phyloP scores from a whole-genome alignment of 2,113 vertebrate genomes.

The Sinocyclocheilus grahami region DNA sequence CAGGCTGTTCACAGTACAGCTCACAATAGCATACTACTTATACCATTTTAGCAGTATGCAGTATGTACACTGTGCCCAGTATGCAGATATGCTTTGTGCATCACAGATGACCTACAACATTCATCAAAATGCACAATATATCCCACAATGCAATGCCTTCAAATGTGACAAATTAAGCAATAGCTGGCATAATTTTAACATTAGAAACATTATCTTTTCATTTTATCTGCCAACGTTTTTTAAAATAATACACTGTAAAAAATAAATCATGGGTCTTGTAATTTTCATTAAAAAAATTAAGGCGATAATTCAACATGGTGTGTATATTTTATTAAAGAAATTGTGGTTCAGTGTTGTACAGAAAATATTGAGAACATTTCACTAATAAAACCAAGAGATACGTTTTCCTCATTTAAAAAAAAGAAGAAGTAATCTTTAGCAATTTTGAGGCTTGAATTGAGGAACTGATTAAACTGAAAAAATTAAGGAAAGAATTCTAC shows the following conservation, averaged over 20 bases:
- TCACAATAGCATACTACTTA: background rate
- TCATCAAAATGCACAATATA: background rate
- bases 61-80: background rate
- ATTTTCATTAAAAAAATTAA: no score
- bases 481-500: no score
- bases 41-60: background rate
- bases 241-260: background rate
- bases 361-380: no score
- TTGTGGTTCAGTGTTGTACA: no score
- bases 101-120: background rate
- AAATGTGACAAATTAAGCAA: background rate
- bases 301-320: no score
- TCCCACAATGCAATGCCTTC: background rate
- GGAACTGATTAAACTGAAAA: no score
- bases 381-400: no score
- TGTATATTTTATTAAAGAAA: no score
- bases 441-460: no score
- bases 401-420: no score
- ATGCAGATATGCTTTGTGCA: background rate
- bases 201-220: background rate
- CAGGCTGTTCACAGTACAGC: background rate
- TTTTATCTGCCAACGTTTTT: background rate
- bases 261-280: no score
- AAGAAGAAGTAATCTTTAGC: no score
- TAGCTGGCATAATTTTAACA: background rate